A percentile compares a stretch with the other conserved stretches of the same genome.
Evolutionary conservation across 2,888 invertebrate genomes (phyloP).

Genomic region (Thereva nobilitata): DNA sequence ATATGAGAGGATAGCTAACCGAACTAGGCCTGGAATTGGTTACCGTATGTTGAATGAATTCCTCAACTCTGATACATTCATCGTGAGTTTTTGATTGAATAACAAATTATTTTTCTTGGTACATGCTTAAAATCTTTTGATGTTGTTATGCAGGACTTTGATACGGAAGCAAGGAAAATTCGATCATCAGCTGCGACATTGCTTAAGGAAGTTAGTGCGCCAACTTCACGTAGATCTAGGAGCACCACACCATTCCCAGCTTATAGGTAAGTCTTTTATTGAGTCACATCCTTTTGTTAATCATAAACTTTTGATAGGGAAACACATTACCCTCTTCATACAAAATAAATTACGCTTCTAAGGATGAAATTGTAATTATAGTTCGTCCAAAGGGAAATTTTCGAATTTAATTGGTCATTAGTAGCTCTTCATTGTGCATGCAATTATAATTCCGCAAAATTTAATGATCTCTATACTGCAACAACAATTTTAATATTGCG

Average conservation of each 20-base stretch:
- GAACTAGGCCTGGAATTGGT: constrained; percentile 65
- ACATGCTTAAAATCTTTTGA: no score
- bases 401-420: no score
- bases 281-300: not conserved
- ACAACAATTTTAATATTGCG: no score
- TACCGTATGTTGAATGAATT: constrained; percentile 74
- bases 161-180: constrained; percentile 81
- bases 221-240: constrained; percentile 73
- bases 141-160: constrained; percentile 68
- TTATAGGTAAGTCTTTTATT: constrained; percentile 7
- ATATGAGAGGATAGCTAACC: constrained; percentile 70
- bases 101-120: not conserved
- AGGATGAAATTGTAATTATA: no score
- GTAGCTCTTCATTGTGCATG: no score
- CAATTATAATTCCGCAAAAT: no score
- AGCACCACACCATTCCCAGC: constrained; percentile 59
- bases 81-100: constrained; percentile 62
- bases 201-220: constrained; percentile 74
- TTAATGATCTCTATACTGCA: no score
- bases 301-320: no score
- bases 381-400: no score
- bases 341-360: no score
- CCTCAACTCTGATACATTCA: constrained; percentile 74
- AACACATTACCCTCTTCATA: no score
- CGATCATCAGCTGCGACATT: constrained; percentile 77